A percentile compares a stretch with the other conserved stretches of the same genome.
These are phyloP conservation scores for Hippoglossus stenolepis DNA, from an alignment of 2,113 vertebrate species.

Conservation along the genomic window DNA sequence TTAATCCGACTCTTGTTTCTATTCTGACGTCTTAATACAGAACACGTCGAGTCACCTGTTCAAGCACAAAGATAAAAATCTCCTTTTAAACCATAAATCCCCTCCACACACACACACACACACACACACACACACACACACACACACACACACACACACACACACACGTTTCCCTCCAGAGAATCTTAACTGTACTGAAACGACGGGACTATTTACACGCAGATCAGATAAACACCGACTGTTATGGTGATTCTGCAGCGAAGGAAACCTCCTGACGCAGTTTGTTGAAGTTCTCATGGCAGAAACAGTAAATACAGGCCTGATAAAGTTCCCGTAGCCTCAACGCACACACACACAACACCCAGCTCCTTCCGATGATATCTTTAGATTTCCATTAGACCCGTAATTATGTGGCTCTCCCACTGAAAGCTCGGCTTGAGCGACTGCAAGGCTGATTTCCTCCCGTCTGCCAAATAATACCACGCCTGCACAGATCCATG, in stretches of 20 bases:
- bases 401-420: slow-evolving; percentile 57
- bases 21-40: neutral
- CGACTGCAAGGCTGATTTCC: slow-evolving; percentile 26
- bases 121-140: neutral
- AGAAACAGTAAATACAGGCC: slow-evolving; percentile 32
- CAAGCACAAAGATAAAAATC: slow-evolving; percentile 10
- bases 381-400: slow-evolving; percentile 61
- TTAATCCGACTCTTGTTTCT: neutral
- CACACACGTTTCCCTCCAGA: no score
- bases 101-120: neutral
- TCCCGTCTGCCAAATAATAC: neutral
- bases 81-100: slow-evolving; percentile 1
- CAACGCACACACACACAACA: neutral
- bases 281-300: slow-evolving; percentile 14
- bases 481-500: neutral
- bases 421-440: slow-evolving; percentile 28
- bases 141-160: neutral
- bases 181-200: no score
- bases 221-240: neutral
- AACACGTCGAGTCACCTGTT: slow-evolving; percentile 16
- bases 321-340: slow-evolving; percentile 13
- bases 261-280: slow-evolving; percentile 22
- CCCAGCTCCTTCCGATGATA: slow-evolving; percentile 33
- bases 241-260: neutral
- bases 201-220: no score